A percentile compares a stretch with the other conserved stretches of the same genome.
Evolutionary conservation across 2,888 invertebrate species (phyloP).

Genomic region (Masnerella sp.): DNA sequence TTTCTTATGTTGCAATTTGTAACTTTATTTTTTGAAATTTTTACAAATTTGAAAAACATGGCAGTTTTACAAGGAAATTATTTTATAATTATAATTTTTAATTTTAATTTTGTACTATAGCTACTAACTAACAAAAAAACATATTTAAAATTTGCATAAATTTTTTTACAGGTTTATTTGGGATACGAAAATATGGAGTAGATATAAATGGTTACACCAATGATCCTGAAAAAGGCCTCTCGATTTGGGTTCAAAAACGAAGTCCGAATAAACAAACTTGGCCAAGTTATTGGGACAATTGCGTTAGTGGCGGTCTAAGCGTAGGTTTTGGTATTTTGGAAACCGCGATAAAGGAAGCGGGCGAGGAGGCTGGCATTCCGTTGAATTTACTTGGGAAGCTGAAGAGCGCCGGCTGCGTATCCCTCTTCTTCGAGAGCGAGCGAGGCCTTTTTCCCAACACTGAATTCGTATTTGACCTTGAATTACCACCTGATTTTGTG

Average conservation of each 20-base stretch:
- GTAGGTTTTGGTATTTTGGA: constrained; percentile 93
- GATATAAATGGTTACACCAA: constrained; percentile 95
- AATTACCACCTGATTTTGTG: constrained; percentile 91
- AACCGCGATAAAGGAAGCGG: constrained; percentile 95
- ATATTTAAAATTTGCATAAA: no score
- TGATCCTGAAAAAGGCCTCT: constrained; percentile 90
- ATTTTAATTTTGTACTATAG: no score
- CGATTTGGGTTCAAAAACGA: constrained; percentile 95
- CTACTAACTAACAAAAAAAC: no score
- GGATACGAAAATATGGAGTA: constrained; percentile 95
- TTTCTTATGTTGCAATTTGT: no score
- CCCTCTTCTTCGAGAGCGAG: constrained; percentile 95
- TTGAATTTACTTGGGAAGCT: constrained; percentile 86
- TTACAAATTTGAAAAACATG: no score
- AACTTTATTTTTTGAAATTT: no score
- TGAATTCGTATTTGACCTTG: constrained; percentile 95
- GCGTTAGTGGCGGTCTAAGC: constrained; percentile 95
- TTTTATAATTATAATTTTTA: no score
- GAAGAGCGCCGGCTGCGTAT: constrained; percentile 88
- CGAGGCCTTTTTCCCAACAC: constrained; percentile 96
- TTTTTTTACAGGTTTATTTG: constrained; percentile 87
- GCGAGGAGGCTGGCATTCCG: constrained; percentile 95
- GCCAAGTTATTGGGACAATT: constrained; percentile 97
- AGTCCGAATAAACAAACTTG: constrained; percentile 95
- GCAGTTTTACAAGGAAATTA: no score